Base-by-base conservation (phyloP, 1,140 invertebrate genomes). In the Drosophila lacertosa region DNA sequence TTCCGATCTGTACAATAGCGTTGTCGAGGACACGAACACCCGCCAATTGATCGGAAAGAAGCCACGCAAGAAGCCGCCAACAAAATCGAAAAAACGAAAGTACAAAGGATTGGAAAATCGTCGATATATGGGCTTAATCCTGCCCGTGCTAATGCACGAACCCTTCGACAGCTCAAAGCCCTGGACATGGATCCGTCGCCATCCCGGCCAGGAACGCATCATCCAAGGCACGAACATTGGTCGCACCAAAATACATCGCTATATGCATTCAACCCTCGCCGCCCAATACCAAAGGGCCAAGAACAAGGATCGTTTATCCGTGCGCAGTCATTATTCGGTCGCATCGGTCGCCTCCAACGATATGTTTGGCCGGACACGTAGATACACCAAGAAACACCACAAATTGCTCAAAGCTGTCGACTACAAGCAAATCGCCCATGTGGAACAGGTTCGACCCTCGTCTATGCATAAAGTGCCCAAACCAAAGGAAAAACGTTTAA, bases 161-260 rank as follows among this genome's bases (percentile, higher is more conserved):
- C 65, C 65, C 0, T 68, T 68, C 5, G 47, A 60, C 26, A 32
- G 60, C 0, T 1, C 18, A 1, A 68, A 60, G 10, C 65, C 65
- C 10, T 68, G 65, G 65, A 68, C 65, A 3, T 68, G 65, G 65
- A 13, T 68, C 4, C 55, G 55, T 1, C 47, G 65, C 1, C 55
- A 68, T 60, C 65, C 65, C 0, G 0, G 3, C 2, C 65, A 68
- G 22, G 18, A 1, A 0, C 65, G 65, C 6, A 15, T 68, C 4
- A 29, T 68, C 3, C 26, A 45, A 2, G 55, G 55, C 2, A 33
- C 13, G 0, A 9, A 2, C 9, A 0, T 68, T 13, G 65, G 65
- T 0, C 37, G 47, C 7, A 29, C 16, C 29, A 60, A 60, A n/a
- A 40, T 60, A 9, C 42, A 45, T 29, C 39, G 22, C 2, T 60